Base-by-base conservation (phyloP, 2,113 vertebrate species). In the Myocastor coypus region DNA sequence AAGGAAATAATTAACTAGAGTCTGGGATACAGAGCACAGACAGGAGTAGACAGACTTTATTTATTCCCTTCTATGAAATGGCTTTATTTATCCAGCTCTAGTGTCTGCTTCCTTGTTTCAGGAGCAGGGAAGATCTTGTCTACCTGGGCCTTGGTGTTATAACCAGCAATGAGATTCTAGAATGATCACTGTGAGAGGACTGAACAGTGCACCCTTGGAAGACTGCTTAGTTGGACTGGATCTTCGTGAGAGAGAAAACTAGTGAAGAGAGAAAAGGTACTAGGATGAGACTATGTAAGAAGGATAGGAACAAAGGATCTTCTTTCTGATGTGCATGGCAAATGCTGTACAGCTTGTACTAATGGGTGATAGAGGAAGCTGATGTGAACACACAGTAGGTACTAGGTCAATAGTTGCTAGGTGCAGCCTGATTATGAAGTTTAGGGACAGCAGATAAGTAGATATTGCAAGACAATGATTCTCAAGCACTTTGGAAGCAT, bases 381-480 rank as follows among this genome's bases (percentile, higher is more conserved):
- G 42, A 37, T 78, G 55, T 86, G 59, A 94, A 87, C 55, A 37
- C 28, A 78, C 40, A 50, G 64, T 1, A 52, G 19, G 50, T 59
- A 14, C 66, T 94, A 55, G 50, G 16, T n/a, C 50, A 59, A 83
- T 4, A 42, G 40, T 57, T 16, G 0, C 55, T n/a, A 14, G 37
- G 9, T 73, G 59, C 57, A 17, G 50, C 84, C 63, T 81, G 69
- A 75, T 63, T 46, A 92, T 55, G 77, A 57, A 86, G 24, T 28
- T 52, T 50, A 6, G 13, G 50, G 55, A 7, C 55, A 24, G 34
- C 46, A 26, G 83, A 87, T 42, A 87, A 81, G 40, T 57, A 93
- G 64, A 12, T 32, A 26, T 30, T 61, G 14, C 68, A 94, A 96
- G 83, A 66, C n/a, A 89, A 57, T 81, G 7, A 40, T 64, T 94